Percentiles rank a stretch among this genome's conserved stretches.
Evolutionary conservation across 2,888 invertebrate genomes (phyloP).

Genomic region (Portevinia maculata): DNA sequence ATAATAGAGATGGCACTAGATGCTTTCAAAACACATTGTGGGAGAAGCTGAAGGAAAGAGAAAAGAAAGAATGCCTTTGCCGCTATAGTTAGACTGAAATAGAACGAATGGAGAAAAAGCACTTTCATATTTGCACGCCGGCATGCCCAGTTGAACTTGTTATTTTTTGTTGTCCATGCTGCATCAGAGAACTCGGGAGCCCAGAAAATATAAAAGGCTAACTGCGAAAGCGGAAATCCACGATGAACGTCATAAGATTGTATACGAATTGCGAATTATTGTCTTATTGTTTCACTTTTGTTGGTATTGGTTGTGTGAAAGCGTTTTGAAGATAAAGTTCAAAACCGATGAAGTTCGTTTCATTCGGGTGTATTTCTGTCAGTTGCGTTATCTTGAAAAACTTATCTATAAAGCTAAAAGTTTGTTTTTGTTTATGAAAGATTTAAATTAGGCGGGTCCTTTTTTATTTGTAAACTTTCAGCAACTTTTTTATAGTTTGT

Average conservation of each 20-base stretch:
- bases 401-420: conserved; percentile 50
- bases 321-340: conserved; percentile 58
- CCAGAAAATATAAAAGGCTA: conserved; percentile 40
- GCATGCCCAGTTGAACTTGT: conserved; percentile 53
- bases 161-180: conserved; percentile 73
- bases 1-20: conserved; percentile 10
- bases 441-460: conserved; percentile 34
- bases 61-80: no score
- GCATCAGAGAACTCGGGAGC: conserved; percentile 70
- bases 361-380: conserved; percentile 28
- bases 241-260: not conserved
- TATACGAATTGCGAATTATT: conserved; percentile 27
- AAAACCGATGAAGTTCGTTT: conserved; percentile 61
- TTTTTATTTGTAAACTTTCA: conserved; percentile 49
- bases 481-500: conserved; percentile 8
- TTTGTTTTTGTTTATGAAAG: conserved; percentile 50
- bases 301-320: conserved; percentile 52
- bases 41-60: not conserved
- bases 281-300: not conserved
- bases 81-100: no score
- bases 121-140: not conserved
- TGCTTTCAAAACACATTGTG: not conserved
- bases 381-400: no score
- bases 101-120: conserved; percentile 20
- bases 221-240: conserved; percentile 10